These are phyloP conservation scores for Hypomecis punctinalis DNA, from an alignment of 2,888 invertebrate genomes.

Conservation along the genomic window DNA sequence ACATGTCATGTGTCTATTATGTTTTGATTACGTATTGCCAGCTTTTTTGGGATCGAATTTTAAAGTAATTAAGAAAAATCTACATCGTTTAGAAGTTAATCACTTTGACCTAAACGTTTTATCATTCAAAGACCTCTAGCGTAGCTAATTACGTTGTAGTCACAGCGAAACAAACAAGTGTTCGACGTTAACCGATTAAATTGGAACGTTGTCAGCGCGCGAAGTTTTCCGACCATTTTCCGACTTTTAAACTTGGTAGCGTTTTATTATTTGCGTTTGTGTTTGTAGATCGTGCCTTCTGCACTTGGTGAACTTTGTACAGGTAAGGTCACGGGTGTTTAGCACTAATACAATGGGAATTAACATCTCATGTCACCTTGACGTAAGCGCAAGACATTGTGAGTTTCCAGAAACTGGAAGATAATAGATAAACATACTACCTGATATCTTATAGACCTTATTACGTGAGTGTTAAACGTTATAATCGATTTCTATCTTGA, in stretches of 20 bases:
- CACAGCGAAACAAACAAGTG: slow-evolving; percentile 36
- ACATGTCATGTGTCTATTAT: slow-evolving; percentile 70
- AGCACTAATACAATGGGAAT: slow-evolving; percentile 80
- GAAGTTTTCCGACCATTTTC: slow-evolving; percentile 57
- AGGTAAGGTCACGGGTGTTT: slow-evolving; percentile 81
- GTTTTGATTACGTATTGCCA: slow-evolving; percentile 77
- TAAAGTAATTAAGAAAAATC: no score
- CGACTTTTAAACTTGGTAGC: slow-evolving; percentile 49
- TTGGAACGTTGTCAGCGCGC: slow-evolving; percentile 31
- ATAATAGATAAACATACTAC: slow-evolving; percentile 43
- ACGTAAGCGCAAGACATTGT: slow-evolving; percentile 74
- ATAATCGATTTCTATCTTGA: slow-evolving; percentile 50
- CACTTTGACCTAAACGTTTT: slow-evolving; percentile 47
- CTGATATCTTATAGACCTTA: slow-evolving; percentile 53
- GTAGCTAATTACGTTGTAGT: slow-evolving; percentile 37
- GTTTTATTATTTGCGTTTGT: slow-evolving; percentile 47
- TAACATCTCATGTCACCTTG: slow-evolving; percentile 83
- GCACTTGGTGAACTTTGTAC: slow-evolving; percentile 81
- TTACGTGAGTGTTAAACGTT: slow-evolving; percentile 46
- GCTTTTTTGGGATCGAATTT: no score
- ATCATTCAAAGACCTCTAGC: slow-evolving; percentile 45
- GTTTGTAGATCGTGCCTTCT: slow-evolving; percentile 65
- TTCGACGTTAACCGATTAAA: slow-evolving; percentile 33
- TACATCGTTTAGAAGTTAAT: slow-evolving; percentile 31
- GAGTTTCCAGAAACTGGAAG: slow-evolving; percentile 45